A percentile compares a stretch with the other conserved stretches of the same genome.
Evolutionary conservation across 1,140 invertebrate species (phyloP).

Genomic region (Listronotus oregonensis): DNA sequence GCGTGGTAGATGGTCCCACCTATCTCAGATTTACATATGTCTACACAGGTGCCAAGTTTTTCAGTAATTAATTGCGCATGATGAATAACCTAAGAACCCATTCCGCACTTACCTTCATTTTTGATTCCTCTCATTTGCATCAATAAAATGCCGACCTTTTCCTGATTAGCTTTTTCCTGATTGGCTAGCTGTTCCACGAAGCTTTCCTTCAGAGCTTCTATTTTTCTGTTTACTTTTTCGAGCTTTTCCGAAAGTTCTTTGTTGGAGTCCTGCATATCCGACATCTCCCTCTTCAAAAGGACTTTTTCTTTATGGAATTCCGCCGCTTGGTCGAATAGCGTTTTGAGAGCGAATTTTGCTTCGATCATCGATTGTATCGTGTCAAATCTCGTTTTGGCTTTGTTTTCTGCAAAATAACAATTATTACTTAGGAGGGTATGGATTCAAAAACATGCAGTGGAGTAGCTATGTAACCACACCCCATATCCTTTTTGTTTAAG

Average conservation of each 20-base stretch:
- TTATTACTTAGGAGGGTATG: not conserved
- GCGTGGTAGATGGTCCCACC: no score
- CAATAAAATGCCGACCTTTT: constrained; percentile 56
- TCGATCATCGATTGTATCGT: constrained; percentile 69
- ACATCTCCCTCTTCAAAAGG: constrained; percentile 56
- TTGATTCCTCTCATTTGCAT: constrained; percentile 44
- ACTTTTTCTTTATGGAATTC: constrained; percentile 59
- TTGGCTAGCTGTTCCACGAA: constrained; percentile 33
- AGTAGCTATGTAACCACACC: no score
- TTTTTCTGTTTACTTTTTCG: constrained; percentile 53
- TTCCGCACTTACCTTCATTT: constrained; percentile 34
- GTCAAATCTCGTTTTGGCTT: constrained; percentile 65
- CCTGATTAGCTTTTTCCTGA: constrained; percentile 58
- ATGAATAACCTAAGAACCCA: no score
- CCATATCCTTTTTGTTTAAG: no score
- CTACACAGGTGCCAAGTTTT: no score
- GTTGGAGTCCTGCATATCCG: constrained; percentile 60
- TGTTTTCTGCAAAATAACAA: constrained; percentile 52
- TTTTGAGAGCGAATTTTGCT: constrained; percentile 66
- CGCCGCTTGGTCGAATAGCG: constrained; percentile 62
- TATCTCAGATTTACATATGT: no score
- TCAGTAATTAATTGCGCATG: no score
- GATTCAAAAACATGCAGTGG: no score
- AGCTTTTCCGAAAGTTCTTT: constrained; percentile 54
- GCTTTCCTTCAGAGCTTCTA: constrained; percentile 57